Evolutionary conservation across 2,888 invertebrate genomes (phyloP).

Genomic region (Elmis aenea): DNA sequence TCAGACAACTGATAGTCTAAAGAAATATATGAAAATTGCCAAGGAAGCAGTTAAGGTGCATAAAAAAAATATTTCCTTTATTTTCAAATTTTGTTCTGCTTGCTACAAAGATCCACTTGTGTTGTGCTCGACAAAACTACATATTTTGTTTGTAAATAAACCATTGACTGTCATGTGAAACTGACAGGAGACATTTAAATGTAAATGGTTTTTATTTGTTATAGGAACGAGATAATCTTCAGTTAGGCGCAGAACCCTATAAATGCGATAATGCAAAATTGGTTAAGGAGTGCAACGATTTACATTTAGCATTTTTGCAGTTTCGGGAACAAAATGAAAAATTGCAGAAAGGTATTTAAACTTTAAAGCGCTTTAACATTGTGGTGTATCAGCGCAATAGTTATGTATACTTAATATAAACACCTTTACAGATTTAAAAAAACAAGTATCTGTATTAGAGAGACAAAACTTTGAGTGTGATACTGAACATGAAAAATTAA

Average conservation of each 20-base stretch:
- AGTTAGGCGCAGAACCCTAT: conserved; percentile 70
- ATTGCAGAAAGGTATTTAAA: conserved; percentile 49
- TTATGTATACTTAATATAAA: too few relatives aligned
- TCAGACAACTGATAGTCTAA: conserved; percentile 81
- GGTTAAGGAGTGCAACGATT: conserved; percentile 68
- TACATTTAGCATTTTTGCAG: conserved; percentile 63
- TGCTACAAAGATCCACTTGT: too few relatives aligned
- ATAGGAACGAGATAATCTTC: conserved; percentile 67
- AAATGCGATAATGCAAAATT: conserved; percentile 75
- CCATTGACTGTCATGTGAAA: not conserved
- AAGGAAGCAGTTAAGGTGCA: conserved; percentile 61
- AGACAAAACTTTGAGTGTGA: conserved; percentile 57
- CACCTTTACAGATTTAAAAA: conserved; percentile 49
- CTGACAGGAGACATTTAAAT: conserved; percentile 1
- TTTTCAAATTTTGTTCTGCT: conserved; percentile 1
- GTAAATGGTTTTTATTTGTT: too few relatives aligned
- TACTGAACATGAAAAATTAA: conserved; percentile 47
- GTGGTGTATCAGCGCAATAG: too few relatives aligned
- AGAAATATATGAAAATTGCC: conserved; percentile 75
- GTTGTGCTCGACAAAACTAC: too few relatives aligned
- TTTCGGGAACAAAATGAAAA: conserved; percentile 61
- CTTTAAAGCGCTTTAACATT: too few relatives aligned
- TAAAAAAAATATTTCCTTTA: conserved; percentile 4
- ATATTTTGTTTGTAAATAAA: too few relatives aligned
- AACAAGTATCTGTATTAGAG: conserved; percentile 51